Evolutionary conservation across 2,888 invertebrate genomes (phyloP).

Genomic region (Thymelicus sylvestris): DNA sequence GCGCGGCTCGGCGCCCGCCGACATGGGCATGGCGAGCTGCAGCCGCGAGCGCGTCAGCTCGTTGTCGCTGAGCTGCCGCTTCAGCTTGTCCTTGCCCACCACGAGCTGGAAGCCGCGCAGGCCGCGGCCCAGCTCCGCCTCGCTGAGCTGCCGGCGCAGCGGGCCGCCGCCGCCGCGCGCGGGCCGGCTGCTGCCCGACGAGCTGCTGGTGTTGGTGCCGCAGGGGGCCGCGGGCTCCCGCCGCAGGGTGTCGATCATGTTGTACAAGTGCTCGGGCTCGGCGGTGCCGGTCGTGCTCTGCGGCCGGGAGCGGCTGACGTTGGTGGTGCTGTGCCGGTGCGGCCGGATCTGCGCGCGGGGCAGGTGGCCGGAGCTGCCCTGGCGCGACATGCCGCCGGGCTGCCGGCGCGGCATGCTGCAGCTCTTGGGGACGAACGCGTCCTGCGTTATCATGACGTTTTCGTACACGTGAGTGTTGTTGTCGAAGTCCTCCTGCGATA

Average conservation of each 20-base stretch:
- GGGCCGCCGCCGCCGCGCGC: slow-evolving; percentile 46
- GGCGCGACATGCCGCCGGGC: slow-evolving; percentile 65
- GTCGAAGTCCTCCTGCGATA: slow-evolving; percentile 71
- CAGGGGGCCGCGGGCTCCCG: slow-evolving; percentile 54
- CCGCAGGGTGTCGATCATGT: slow-evolving; percentile 69
- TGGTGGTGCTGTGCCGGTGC: slow-evolving; percentile 66
- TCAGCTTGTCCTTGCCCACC: slow-evolving; percentile 72
- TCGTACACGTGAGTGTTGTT: slow-evolving; percentile 74
- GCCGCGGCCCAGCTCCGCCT: slow-evolving; percentile 59
- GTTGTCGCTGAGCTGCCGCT: slow-evolving; percentile 75
- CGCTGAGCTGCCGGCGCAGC: slow-evolving; percentile 63
- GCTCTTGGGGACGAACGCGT: slow-evolving; percentile 70
- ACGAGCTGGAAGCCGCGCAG: slow-evolving; percentile 71
- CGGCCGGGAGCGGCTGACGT: slow-evolving; percentile 58
- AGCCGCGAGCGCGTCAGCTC: slow-evolving; percentile 68
- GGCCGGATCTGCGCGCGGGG: slow-evolving; percentile 70
- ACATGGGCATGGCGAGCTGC: slow-evolving; percentile 76
- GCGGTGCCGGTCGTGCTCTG: slow-evolving; percentile 56
- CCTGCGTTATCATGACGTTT: slow-evolving; percentile 63
- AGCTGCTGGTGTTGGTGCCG: slow-evolving; percentile 66
- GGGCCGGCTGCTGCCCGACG: slow-evolving; percentile 65
- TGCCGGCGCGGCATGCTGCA: slow-evolving; percentile 80
- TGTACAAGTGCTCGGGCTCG: slow-evolving; percentile 73
- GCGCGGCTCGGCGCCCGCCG: slow-evolving; percentile 77
- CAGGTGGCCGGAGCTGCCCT: slow-evolving; percentile 72